Evolutionary conservation across 2,888 invertebrate genomes (phyloP), one percentile per base, ranked within the genome.

Genomic region (Ophraella communa): DNA sequence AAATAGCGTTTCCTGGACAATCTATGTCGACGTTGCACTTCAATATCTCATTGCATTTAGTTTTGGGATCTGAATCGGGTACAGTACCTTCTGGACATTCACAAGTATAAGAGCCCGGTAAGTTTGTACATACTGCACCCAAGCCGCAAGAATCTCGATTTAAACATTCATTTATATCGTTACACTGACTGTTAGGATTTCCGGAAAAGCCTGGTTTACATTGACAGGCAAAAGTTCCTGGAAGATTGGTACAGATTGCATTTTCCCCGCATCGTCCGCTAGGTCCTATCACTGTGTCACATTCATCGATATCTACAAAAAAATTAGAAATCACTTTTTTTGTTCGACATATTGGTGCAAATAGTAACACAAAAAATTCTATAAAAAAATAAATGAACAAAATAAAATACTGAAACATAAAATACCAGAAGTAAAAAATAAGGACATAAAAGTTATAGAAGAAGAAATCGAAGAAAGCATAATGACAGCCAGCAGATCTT

Each of bases 1-100:
- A 96, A 71, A 94, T 84, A 4, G 95, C 91, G 83, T 96, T 95
- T 74, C 95, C 95, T 23, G 95, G 94, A 81, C 96, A 96, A 70
- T 94, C 92, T 55, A 86, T 86, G 77, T 93, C 90, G 1, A 79
- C 81, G 68, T 87, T 85, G 77, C 96, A 96, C 24, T 89, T 90
- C 10, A 94, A 89, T 70, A 94, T 89, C 76, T 92, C 92, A 51
- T 91, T 90, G 79, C 95, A 95, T 77, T 90, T 90, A 1, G 90
- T 87, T 74, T 88, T 87, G 1, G 95, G 89, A 81, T 94, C 94
- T 5, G 95, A 94, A 81, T 94, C 93, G 14, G 94, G 89, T 64
- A 93, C 84, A 0, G 91, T 90, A 68, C 91, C 91, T 62, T 91
- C 90, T 0, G 94, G 93, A 78, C 96, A 96, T 71, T 88, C 85